These are phyloP conservation scores for Paelopatides confundens DNA, from an alignment of 53 echinoderm and acorn worm genomes.

Conservation along the genomic window DNA sequence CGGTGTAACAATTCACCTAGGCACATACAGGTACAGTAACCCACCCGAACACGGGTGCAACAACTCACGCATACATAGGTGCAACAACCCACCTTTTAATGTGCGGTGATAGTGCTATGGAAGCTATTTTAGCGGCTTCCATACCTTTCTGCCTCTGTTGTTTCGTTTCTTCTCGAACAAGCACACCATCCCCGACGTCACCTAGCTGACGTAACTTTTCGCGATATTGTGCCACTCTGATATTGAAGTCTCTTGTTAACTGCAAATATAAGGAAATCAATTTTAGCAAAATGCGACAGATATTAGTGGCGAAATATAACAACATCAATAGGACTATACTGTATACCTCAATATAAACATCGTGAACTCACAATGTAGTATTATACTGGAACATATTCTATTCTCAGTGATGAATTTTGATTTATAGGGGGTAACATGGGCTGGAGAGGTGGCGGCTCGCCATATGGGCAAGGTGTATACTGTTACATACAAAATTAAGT, in stretches of 20 bases:
- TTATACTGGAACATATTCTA: too few relatives aligned
- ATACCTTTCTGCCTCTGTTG: slow-evolving; percentile 83
- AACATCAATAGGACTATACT: too few relatives aligned
- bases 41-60: too few relatives aligned
- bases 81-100: slow-evolving; percentile 72
- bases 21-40: too few relatives aligned
- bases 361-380: too few relatives aligned
- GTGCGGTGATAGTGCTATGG: slow-evolving; percentile 86
- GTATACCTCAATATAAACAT: too few relatives aligned
- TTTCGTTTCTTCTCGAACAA: slow-evolving; percentile 85
- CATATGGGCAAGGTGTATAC: too few relatives aligned
- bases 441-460: too few relatives aligned
- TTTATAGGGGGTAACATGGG: too few relatives aligned
- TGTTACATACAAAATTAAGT: too few relatives aligned
- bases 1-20: too few relatives aligned
- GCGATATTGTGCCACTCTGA: slow-evolving; percentile 89
- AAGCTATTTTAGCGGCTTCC: slow-evolving; percentile 92
- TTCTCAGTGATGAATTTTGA: too few relatives aligned
- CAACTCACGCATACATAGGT: background rate
- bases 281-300: background rate
- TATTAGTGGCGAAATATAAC: background rate
- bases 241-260: slow-evolving; percentile 95
- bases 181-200: slow-evolving; percentile 78
- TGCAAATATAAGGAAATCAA: slow-evolving; percentile 35
- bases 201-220: slow-evolving; percentile 93